These are phyloP conservation scores for Xiphorhynchus elegans DNA, from an alignment of 2,113 vertebrate species.

Conservation along the genomic window DNA sequence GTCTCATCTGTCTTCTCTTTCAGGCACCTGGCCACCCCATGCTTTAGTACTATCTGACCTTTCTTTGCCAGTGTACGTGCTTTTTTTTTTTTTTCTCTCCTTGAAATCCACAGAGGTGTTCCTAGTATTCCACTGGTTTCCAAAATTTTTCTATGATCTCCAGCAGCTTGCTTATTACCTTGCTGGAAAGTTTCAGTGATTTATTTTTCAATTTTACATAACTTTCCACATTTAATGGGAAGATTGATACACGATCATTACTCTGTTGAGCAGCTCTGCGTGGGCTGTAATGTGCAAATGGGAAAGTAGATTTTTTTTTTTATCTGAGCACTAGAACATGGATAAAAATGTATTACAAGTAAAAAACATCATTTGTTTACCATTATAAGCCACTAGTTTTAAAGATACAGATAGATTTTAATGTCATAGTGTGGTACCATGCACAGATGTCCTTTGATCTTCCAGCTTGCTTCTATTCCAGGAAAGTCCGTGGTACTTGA, in stretches of 20 bases:
- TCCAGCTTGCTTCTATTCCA: neutral
- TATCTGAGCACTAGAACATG: neutral
- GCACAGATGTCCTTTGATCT: neutral
- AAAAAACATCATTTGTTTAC: neutral
- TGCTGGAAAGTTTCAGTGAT: neutral
- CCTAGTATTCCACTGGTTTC: neutral
- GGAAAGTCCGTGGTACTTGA: neutral
- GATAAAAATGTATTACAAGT: neutral
- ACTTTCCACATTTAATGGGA: neutral
- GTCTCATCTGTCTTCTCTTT: neutral
- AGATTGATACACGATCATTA: neutral
- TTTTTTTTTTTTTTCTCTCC: neutral
- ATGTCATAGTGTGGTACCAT: neutral
- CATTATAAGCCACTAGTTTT: neutral
- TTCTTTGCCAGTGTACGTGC: neutral
- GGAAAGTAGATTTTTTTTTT: neutral
- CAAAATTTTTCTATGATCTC: neutral
- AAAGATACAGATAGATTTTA: neutral
- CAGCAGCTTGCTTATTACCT: neutral
- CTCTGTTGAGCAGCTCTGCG: neutral
- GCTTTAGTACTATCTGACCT: neutral
- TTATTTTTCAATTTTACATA: neutral
- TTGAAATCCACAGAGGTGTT: neutral
- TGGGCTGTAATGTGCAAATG: neutral
- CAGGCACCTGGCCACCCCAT: neutral